These are phyloP conservation scores for Monodelphis domestica DNA, from an alignment of 2,797 vertebrate genomes.

Conservation along the genomic window DNA sequence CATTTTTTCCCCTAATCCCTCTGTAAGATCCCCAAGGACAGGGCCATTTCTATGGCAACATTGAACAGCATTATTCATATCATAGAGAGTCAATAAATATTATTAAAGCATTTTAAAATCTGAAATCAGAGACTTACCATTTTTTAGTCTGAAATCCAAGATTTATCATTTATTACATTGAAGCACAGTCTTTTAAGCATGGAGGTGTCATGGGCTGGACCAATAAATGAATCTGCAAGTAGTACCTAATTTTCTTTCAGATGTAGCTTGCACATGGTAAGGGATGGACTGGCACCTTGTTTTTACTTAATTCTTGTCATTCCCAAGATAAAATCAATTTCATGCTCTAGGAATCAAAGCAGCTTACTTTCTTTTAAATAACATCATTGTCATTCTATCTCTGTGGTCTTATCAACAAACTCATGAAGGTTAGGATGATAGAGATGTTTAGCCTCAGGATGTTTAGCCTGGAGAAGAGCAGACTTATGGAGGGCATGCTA, in stretches of 20 bases:
- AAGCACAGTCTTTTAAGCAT: conserved; percentile 39
- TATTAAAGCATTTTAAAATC: neutral
- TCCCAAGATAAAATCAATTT: conserved; percentile 20
- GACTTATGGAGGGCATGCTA: neutral
- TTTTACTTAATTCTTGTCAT: conserved; percentile 44
- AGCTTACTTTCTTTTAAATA: conserved; percentile 24
- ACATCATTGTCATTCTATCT: conserved; percentile 11
- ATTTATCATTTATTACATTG: conserved; percentile 47
- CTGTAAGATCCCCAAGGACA: neutral
- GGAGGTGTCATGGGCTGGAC: conserved; percentile 14
- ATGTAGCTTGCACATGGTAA: conserved; percentile 28
- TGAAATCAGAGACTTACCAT: conserved; percentile 23
- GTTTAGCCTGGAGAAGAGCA: neutral
- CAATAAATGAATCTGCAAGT: conserved; percentile 52
- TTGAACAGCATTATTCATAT: neutral
- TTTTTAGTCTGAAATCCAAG: too few species aligned
- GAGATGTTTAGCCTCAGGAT: neutral
- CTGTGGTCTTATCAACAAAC: conserved; percentile 33
- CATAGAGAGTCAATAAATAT: neutral
- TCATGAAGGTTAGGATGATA: conserved; percentile 50
- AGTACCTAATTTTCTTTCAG: conserved; percentile 13
- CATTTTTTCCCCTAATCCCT: too few species aligned
- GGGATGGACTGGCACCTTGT: conserved; percentile 32
- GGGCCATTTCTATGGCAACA: neutral
- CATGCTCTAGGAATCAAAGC: conserved; percentile 34